Evolutionary conservation across 2,113 vertebrate species (phyloP).

Genomic region (Colossoma macropomum): DNA sequence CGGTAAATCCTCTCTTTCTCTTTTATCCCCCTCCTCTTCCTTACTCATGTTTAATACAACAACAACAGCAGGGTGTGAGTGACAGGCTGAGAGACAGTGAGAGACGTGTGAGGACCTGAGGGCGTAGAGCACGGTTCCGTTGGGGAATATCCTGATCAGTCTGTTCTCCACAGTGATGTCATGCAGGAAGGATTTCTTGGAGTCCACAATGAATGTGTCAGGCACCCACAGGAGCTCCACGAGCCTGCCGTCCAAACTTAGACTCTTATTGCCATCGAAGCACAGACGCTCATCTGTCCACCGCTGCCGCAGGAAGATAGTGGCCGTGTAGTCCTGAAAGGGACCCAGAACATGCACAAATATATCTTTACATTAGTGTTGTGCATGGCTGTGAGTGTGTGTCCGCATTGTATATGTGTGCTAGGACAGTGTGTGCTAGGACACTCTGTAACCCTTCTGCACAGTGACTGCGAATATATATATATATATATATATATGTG

Average conservation of each 20-base stretch:
- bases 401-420: too few relatives aligned
- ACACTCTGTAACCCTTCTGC: too few relatives aligned
- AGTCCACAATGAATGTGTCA: constrained; percentile 91
- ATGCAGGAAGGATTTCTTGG: constrained; percentile 91
- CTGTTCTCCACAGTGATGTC: constrained; percentile 92
- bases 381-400: too few relatives aligned
- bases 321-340: constrained; percentile 87
- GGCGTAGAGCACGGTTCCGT: constrained; percentile 89
- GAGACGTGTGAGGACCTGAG: constrained; percentile 75
- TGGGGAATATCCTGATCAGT: constrained; percentile 91
- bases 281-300: constrained; percentile 90
- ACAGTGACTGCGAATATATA: too few relatives aligned
- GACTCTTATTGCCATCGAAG: constrained; percentile 89
- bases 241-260: constrained; percentile 88
- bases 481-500: too few relatives aligned
- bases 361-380: not conserved
- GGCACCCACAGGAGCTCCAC: constrained; percentile 93
- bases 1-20: not conserved
- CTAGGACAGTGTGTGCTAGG: too few relatives aligned
- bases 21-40: constrained; percentile 31
- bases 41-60: constrained; percentile 24
- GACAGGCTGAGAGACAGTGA: constrained; percentile 14
- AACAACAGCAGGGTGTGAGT: constrained; percentile 11
- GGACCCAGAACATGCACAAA: not conserved
- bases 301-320: constrained; percentile 89